Evolutionary conservation across 2,888 invertebrate species (phyloP).

Genomic region (Cantharis lateralis): DNA sequence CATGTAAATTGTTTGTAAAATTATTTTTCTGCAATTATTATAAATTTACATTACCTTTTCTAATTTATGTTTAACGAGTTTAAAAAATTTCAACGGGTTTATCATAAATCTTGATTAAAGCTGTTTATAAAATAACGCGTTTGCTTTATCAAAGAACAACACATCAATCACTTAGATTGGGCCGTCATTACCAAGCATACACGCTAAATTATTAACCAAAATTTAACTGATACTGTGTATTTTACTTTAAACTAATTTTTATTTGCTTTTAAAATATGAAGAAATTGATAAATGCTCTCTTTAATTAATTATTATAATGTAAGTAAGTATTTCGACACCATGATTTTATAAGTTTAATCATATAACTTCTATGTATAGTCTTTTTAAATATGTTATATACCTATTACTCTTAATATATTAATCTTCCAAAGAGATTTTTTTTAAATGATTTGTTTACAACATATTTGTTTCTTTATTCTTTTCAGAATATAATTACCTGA

Average conservation of each 20-base stretch:
- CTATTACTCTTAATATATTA: too few species aligned
- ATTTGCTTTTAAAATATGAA: background rate
- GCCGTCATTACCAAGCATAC: constrained; percentile 53
- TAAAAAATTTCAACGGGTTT: constrained; percentile 24
- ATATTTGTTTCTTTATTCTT: too few species aligned
- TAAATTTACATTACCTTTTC: background rate
- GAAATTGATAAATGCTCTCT: background rate
- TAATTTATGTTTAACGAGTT: background rate
- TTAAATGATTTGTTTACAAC: too few species aligned
- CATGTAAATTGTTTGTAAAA: background rate
- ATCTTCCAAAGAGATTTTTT: too few species aligned
- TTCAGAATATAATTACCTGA: too few species aligned
- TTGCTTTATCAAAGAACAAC: constrained; percentile 54
- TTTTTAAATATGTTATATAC: too few species aligned
- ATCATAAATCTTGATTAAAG: constrained; percentile 54
- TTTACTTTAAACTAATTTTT: background rate
- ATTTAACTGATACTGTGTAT: constrained; percentile 15
- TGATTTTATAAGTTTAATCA: too few species aligned
- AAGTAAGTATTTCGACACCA: too few species aligned
- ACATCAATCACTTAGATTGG: constrained; percentile 56
- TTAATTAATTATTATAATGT: background rate
- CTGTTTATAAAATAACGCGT: constrained; percentile 49
- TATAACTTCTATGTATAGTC: too few species aligned
- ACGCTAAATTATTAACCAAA: constrained; percentile 37
- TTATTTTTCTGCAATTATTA: background rate